phyloP scores from a whole-genome alignment of 1,140 invertebrate species.

The Trissolcus basalis region DNA sequence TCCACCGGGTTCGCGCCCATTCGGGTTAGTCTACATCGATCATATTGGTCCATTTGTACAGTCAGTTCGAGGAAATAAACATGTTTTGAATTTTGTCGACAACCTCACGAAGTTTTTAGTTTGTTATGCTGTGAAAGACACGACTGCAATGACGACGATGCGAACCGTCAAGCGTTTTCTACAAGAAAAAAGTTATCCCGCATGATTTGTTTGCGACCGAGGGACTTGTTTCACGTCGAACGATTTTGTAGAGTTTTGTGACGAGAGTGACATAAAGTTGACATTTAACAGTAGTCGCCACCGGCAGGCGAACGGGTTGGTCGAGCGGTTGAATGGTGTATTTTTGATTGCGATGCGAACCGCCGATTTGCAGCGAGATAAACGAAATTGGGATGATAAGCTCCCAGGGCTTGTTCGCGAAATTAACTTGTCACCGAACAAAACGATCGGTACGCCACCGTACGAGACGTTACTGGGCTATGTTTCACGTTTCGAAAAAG shows the following conservation, averaged over 20 bases:
- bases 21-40: slow-evolving; percentile 37
- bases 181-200: background rate
- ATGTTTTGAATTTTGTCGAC: slow-evolving; percentile 12
- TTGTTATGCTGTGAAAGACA: background rate
- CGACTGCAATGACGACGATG: background rate
- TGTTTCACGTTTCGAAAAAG: background rate
- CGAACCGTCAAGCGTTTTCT: too few species aligned
- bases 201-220: slow-evolving; percentile 5
- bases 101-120: slow-evolving; percentile 9
- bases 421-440: slow-evolving; percentile 7
- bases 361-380: background rate
- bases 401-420: background rate
- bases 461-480: slow-evolving; percentile 4
- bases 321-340: slow-evolving; percentile 17
- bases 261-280: too few species aligned
- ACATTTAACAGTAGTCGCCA: slow-evolving; percentile 8
- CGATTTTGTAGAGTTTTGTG: background rate
- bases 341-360: slow-evolving; percentile 5
- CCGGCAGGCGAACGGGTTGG: slow-evolving; percentile 14
- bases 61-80: slow-evolving; percentile 8
- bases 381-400: slow-evolving; percentile 12
- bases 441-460: background rate
- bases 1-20: slow-evolving; percentile 26
- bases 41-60: slow-evolving; percentile 37
- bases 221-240: slow-evolving; percentile 4